These are phyloP conservation scores for Sceloporus tristichus DNA, from an alignment of 2,113 vertebrate genomes.

Conservation along the genomic window DNA sequence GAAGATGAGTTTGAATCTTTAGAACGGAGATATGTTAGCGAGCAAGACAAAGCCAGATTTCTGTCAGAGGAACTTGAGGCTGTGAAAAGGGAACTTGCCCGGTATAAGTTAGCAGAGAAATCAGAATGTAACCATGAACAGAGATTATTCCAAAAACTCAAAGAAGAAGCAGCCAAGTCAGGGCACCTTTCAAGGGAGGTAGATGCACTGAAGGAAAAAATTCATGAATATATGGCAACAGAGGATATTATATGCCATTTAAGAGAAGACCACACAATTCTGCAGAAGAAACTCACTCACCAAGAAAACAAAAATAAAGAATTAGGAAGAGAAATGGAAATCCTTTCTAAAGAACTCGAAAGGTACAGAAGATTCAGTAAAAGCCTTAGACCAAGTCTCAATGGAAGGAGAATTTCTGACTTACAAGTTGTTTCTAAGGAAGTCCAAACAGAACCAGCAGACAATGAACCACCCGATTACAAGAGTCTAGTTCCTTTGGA, in stretches of 20 bases:
- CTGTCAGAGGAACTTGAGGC: constrained; percentile 90
- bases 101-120: constrained; percentile 93
- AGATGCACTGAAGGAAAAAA: constrained; percentile 93
- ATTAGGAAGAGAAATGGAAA: constrained; percentile 93
- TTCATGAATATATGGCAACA: constrained; percentile 92
- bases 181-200: constrained; percentile 93
- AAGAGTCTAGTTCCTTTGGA: constrained; percentile 87
- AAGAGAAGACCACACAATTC: constrained; percentile 87
- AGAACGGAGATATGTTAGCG: constrained; percentile 86
- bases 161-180: constrained; percentile 93
- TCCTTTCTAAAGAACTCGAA: constrained; percentile 91
- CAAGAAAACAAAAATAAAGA: constrained; percentile 96
- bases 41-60: constrained; percentile 87
- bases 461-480: constrained; percentile 84
- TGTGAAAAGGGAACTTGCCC: constrained; percentile 88
- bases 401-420: constrained; percentile 92
- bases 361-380: constrained; percentile 92
- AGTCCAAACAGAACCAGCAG: constrained; percentile 91
- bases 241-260: constrained; percentile 91
- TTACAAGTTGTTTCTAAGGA: constrained; percentile 92
- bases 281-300: constrained; percentile 93
- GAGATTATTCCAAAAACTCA: constrained; percentile 90
- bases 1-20: constrained; percentile 91
- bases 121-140: constrained; percentile 91
- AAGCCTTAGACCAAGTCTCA: constrained; percentile 87